phyloP scores from a whole-genome alignment of 2,888 invertebrate genomes.

The Glaucopsyche alexis region DNA sequence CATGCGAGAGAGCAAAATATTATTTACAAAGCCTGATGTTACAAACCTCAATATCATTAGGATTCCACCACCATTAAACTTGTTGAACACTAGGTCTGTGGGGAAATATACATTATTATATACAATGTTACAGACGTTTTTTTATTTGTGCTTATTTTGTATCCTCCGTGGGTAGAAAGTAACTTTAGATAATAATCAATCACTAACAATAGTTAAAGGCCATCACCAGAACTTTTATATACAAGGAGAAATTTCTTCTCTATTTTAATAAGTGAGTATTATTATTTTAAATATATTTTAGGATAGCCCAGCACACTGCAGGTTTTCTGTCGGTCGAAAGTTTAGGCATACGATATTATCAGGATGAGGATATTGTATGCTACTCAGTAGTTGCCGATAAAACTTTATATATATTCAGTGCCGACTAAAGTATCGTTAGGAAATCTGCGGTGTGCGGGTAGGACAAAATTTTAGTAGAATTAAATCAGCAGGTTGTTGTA shows the following conservation, averaged over 20 bases:
- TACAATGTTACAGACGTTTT: conserved; percentile 28
- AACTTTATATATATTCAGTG: neutral
- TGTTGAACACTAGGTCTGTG: conserved; percentile 60
- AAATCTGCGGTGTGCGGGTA: neutral
- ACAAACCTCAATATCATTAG: conserved; percentile 60
- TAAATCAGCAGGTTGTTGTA: neutral
- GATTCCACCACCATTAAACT: conserved; percentile 72
- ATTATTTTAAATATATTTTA: no score
- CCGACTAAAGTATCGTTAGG: neutral
- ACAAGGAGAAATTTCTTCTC: neutral
- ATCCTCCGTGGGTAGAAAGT: neutral
- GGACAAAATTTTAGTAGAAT: neutral
- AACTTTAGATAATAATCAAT: no score
- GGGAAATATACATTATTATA: conserved; percentile 43
- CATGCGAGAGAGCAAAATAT: conserved; percentile 26
- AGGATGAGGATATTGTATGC: no score
- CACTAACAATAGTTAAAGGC: neutral
- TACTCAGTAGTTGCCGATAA: no score
- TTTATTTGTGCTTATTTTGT: neutral
- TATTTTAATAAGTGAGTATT: neutral
- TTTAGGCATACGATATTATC: no score
- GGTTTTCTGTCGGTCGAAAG: no score
- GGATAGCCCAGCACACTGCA: no score
- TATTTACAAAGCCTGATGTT: conserved; percentile 39
- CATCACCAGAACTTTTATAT: conserved; percentile 6